These are phyloP conservation scores for Mus pahari DNA, from an alignment of 2,113 vertebrate genomes.

Conservation along the genomic window DNA sequence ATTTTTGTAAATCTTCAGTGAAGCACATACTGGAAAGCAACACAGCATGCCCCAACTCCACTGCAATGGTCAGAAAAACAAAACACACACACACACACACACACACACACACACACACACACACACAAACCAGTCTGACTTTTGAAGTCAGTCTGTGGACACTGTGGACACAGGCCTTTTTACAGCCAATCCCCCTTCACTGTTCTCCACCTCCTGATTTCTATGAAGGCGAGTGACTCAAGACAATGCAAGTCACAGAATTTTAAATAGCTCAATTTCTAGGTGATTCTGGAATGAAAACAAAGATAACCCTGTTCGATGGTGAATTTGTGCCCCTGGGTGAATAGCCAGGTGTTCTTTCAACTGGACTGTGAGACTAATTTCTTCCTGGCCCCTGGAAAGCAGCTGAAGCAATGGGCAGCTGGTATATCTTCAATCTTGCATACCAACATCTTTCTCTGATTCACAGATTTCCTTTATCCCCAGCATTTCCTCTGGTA, in stretches of 20 bases:
- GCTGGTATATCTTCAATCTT: slow-evolving; percentile 86
- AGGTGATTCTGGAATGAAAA: slow-evolving; percentile 86
- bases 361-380: slow-evolving; percentile 89
- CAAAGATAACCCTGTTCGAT: slow-evolving; percentile 89
- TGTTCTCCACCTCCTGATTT: slow-evolving; percentile 4
- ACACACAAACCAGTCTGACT: not conserved
- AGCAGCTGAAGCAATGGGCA: slow-evolving; percentile 86
- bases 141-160: not conserved
- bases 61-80: not conserved
- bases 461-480: slow-evolving; percentile 87
- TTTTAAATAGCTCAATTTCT: slow-evolving; percentile 82
- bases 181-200: not conserved
- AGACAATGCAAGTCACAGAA: slow-evolving; percentile 74
- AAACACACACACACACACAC: no score
- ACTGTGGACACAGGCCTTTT: not conserved
- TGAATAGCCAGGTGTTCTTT: slow-evolving; percentile 90
- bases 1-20: slow-evolving; percentile 37
- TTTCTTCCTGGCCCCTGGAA: slow-evolving; percentile 90
- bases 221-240: slow-evolving; percentile 72
- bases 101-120: no score
- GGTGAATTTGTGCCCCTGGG: slow-evolving; percentile 86
- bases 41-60: not conserved
- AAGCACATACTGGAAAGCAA: not conserved
- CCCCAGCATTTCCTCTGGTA: slow-evolving; percentile 85
- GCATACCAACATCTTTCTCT: slow-evolving; percentile 89